Conservation (phyloP, 2,797 vertebrate species). For the Pagetopsis macropterus region DNA sequence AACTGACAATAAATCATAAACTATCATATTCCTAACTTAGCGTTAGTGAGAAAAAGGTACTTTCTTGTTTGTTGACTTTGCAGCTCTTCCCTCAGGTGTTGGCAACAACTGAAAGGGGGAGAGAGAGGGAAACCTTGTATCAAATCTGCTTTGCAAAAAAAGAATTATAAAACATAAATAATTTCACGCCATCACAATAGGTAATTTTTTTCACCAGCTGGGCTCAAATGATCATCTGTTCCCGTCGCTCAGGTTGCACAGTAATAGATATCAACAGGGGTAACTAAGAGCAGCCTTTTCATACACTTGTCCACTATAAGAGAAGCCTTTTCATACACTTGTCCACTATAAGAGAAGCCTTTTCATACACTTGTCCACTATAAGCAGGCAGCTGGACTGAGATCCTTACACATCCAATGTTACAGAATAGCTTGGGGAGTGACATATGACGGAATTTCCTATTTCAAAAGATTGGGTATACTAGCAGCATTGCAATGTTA, state of each 20-base stretch:
- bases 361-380: too few species aligned
- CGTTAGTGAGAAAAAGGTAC: too few species aligned
- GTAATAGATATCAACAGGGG: not conserved
- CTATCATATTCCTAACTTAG: slow-evolving; percentile 24
- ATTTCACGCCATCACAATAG: slow-evolving; percentile 7
- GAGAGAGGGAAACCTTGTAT: not conserved
- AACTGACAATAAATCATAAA: slow-evolving; percentile 38
- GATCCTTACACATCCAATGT: slow-evolving; percentile 20
- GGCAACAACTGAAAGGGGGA: not conserved
- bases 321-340: slow-evolving; percentile 7
- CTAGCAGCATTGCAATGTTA: too few species aligned
- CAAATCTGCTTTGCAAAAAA: not conserved
- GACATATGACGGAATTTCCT: too few species aligned
- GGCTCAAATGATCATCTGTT: slow-evolving; percentile 21
- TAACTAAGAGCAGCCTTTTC: slow-evolving; percentile 23
- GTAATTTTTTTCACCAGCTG: slow-evolving; percentile 16
- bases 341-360: too few species aligned
- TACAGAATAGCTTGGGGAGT: not conserved
- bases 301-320: slow-evolving; percentile 12
- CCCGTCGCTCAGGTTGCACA: slow-evolving; percentile 24
- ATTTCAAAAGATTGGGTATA: too few species aligned
- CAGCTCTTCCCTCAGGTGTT: slow-evolving; percentile 2
- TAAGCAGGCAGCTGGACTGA: slow-evolving; percentile 18
- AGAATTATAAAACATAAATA: not conserved
- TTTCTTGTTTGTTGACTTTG: not conserved